Evolutionary conservation across 2,888 invertebrate species (phyloP).

Genomic region (Rotaria magnacalcarata): DNA sequence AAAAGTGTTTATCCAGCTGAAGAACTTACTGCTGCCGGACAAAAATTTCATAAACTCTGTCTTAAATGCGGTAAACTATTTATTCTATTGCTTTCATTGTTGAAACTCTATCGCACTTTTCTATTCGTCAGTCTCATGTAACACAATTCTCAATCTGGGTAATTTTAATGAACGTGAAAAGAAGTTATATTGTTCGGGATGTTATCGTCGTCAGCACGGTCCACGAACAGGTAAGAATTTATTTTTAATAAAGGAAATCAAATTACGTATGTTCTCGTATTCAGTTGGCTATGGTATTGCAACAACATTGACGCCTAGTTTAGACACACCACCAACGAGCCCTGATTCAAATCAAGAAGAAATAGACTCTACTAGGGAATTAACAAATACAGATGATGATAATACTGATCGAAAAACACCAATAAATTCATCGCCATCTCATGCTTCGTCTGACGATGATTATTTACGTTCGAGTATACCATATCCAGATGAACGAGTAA

Average conservation of each 20-base stretch:
- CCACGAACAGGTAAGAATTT: constrained; percentile 30
- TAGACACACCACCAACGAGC: background rate
- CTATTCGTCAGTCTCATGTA: background rate
- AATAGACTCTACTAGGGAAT: background rate
- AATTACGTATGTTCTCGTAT: background rate
- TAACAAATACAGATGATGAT: background rate
- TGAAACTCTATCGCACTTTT: background rate
- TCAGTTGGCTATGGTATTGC: background rate
- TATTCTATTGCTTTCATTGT: too few species aligned
- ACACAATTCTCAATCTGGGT: constrained; percentile 37
- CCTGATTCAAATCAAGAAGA: background rate
- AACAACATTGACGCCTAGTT: background rate
- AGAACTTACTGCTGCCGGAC: constrained; percentile 39
- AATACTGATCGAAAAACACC: background rate
- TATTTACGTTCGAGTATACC: background rate
- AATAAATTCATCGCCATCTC: background rate
- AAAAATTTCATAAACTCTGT: constrained; percentile 45
- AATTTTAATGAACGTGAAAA: constrained; percentile 40
- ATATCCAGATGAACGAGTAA: background rate
- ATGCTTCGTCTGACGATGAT: background rate
- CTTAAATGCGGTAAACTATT: constrained; percentile 35
- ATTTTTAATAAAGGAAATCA: background rate
- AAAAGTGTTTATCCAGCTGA: constrained; percentile 43
- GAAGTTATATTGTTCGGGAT: constrained; percentile 38
- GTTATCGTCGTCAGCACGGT: constrained; percentile 38